phyloP scores from a whole-genome alignment of 2,113 vertebrate species.

The Pteronura brasiliensis region DNA sequence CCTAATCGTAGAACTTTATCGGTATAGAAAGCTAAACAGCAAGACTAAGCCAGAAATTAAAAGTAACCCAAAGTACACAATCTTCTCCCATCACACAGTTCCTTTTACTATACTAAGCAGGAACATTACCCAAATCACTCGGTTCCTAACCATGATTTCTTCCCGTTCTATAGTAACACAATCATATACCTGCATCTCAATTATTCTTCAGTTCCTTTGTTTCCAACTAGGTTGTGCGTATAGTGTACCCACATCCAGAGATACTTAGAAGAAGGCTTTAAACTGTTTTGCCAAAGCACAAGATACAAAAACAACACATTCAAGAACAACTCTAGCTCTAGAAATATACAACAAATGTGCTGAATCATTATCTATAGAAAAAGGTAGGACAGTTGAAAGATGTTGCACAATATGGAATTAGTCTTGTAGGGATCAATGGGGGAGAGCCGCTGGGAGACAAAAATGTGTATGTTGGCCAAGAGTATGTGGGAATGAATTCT shows the following conservation, averaged over 20 bases:
- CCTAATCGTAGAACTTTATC: not conserved
- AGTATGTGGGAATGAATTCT: not conserved
- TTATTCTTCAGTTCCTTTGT: constrained; percentile 31
- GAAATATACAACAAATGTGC: not conserved
- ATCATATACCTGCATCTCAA: not conserved
- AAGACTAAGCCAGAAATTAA: constrained; percentile 29
- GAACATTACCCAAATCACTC: not conserved
- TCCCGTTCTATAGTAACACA: not conserved
- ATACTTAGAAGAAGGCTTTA: not conserved
- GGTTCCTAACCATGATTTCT: not conserved
- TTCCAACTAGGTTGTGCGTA: not conserved
- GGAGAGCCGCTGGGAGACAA: not conserved
- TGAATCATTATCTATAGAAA: not conserved
- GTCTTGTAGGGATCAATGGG: not conserved
- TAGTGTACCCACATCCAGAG: not conserved
- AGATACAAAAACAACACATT: not conserved
- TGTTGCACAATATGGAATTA: not conserved
- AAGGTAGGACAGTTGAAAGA: not conserved
- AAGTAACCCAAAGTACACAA: not conserved
- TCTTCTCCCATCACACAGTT: not conserved
- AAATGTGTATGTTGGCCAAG: not conserved
- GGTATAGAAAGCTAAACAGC: not conserved
- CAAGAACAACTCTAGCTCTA: not conserved
- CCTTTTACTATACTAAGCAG: not conserved
- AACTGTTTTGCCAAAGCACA: constrained; percentile 12